Percentiles rank a stretch among this genome's conserved stretches.
Evolutionary conservation across 2,797 vertebrate species (phyloP).

Genomic region (Anguilla pacifica): DNA sequence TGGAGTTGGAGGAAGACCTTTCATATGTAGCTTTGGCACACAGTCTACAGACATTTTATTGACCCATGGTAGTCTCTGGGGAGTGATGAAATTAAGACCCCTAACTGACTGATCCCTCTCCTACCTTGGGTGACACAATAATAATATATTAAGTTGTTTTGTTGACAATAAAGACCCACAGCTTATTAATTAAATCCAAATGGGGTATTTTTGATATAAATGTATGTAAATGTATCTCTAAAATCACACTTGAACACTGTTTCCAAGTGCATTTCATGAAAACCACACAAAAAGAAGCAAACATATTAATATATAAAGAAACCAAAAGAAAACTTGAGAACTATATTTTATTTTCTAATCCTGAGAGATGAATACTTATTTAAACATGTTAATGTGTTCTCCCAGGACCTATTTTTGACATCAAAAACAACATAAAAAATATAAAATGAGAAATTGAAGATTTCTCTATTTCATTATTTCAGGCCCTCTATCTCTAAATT

Average conservation of each 20-base stretch:
- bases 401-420: background rate
- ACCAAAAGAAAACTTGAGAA: background rate
- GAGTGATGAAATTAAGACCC: no score
- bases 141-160: no score
- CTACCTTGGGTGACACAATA: no score
- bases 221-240: background rate
- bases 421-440: background rate
- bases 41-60: no score
- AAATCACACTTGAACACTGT: background rate
- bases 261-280: background rate
- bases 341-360: background rate
- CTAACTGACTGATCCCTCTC: no score
- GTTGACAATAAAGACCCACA: no score
- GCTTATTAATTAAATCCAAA: no score
- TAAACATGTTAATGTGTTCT: background rate
- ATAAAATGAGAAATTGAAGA: background rate
- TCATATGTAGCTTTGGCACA: no score
- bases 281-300: background rate
- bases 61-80: no score
- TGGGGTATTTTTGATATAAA: no score
- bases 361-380: background rate
- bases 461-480: no score
- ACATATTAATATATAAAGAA: background rate
- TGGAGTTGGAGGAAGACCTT: no score
- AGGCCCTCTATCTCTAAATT: background rate